Percentiles rank a stretch among this genome's conserved stretches.
Conservation (phyloP, 1,140 invertebrate genomes). For the Babylonia areolata region DNA sequence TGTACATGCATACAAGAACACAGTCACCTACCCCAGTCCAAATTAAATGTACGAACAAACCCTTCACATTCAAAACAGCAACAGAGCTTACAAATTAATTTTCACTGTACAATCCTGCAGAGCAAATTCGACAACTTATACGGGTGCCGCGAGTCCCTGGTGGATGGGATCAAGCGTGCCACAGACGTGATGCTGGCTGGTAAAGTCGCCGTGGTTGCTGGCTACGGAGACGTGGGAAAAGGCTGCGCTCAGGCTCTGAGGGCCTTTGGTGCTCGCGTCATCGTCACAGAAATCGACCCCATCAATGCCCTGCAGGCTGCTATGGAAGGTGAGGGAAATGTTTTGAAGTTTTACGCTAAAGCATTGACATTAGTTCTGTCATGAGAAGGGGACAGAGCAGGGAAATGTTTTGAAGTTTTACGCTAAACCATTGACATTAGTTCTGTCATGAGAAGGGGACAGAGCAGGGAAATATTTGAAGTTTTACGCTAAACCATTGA, state of each 20-base stretch:
- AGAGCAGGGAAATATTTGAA: too few relatives aligned
- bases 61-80: too few relatives aligned
- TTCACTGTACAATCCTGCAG: constrained; percentile 75
- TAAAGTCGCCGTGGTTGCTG: constrained; percentile 97
- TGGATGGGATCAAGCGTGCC: constrained; percentile 99
- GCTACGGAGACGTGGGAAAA: constrained; percentile 99
- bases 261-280: constrained; percentile 95
- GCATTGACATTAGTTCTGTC: too few relatives aligned
- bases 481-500: too few relatives aligned
- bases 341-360: too few relatives aligned
- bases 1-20: too few relatives aligned
- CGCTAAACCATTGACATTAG: too few relatives aligned
- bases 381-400: too few relatives aligned
- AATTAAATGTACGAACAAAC: too few relatives aligned
- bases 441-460: too few relatives aligned
- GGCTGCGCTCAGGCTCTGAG: constrained; percentile 97
- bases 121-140: constrained; percentile 99
- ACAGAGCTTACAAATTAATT: background rate
- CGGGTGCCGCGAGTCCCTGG: constrained; percentile 97
- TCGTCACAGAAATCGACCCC: constrained; percentile 99
- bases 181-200: constrained; percentile 99
- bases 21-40: too few relatives aligned
- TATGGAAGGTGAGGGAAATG: constrained; percentile 89
- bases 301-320: constrained; percentile 99
- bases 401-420: too few relatives aligned